A percentile compares a stretch with the other conserved stretches of the same genome.
Conservation (phyloP, 2,113 vertebrate genomes). For the Lepidothrix coronata region DNA sequence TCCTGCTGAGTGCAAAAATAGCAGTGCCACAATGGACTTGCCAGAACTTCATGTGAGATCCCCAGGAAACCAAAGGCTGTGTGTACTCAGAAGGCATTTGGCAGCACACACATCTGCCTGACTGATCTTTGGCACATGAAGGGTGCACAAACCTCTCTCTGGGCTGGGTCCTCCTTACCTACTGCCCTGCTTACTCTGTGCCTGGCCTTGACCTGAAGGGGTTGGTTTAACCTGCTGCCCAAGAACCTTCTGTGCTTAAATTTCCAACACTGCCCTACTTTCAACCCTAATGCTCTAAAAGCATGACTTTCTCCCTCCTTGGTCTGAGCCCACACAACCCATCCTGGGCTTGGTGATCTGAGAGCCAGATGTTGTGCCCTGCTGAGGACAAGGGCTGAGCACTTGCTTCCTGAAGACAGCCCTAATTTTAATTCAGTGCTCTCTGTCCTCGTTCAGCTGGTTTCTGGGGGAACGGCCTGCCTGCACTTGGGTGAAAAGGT, state of each 20-base stretch:
- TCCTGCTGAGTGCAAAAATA: neutral
- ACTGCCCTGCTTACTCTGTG: neutral
- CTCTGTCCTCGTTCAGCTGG: neutral
- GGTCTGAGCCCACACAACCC: neutral
- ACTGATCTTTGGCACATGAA: neutral
- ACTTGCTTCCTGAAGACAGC: rapidly evolving
- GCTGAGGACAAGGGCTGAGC: neutral
- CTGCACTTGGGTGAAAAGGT: neutral
- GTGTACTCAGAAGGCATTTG: neutral
- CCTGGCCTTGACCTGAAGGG: neutral
- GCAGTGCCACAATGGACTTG: neutral
- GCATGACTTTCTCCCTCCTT: neutral
- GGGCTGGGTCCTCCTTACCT: neutral
- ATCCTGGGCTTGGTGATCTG: neutral
- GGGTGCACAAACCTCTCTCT: neutral
- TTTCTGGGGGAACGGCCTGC: neutral
- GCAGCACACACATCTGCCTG: neutral
- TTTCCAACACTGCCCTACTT: neutral
- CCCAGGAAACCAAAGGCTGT: neutral
- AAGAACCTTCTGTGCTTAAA: neutral
- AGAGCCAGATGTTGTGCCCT: neutral
- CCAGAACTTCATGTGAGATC: neutral
- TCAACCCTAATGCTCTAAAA: neutral
- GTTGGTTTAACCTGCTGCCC: neutral
- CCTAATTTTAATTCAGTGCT: neutral